Base-by-base conservation (phyloP, 2,797 vertebrate species). In the Diplodus puntazzo region DNA sequence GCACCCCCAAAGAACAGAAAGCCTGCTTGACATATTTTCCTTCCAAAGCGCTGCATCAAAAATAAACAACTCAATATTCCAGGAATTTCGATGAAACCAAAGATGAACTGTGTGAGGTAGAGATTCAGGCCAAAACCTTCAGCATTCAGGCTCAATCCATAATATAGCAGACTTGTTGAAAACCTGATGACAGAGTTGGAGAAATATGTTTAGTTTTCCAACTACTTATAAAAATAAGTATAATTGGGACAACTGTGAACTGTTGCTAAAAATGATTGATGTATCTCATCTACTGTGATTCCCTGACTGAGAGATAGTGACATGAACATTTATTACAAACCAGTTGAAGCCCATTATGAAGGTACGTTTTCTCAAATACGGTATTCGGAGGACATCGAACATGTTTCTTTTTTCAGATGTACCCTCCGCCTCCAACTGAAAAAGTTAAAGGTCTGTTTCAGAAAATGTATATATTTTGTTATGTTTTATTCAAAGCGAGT, bases 51-150 rank as follows among this genome's bases (percentile, higher is more conserved):
- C 60, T 96, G 92, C 50, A 96, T 84, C 0, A 75, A 2, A 60
- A 91, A 89, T 85, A 95, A 90, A 75, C 90, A 91, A 42, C 74
- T 67, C 14, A 90, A 4, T 1, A 95, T 88, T 4, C 93, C 94
- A 0, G 94, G 95, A 20, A 97, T 69, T 82, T 97, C 96, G 2
- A 93, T 95, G 1, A 89, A 59, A 58, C 96, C 96, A 8, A 97
- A 97, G 0, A 97, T 88, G 1, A 97, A 85, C 84, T 97, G 96
- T 0, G 96, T 97, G 91, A 97, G 89, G 87, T 97, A 97, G 90
- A 97, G 94, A 85, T 97, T 89, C 91, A 96, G 72, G 30, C 97
- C 97, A 46, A 97, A 97, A 79, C 88, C 93, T 0, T 95, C 95
- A 27, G 97, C 95, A 0, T 96, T 96, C 65, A 97, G 84, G 71